A percentile compares a stretch with the other conserved stretches of the same genome.
Conservation (phyloP, 2,888 invertebrate species). For the Caenorhabditis afra region DNA sequence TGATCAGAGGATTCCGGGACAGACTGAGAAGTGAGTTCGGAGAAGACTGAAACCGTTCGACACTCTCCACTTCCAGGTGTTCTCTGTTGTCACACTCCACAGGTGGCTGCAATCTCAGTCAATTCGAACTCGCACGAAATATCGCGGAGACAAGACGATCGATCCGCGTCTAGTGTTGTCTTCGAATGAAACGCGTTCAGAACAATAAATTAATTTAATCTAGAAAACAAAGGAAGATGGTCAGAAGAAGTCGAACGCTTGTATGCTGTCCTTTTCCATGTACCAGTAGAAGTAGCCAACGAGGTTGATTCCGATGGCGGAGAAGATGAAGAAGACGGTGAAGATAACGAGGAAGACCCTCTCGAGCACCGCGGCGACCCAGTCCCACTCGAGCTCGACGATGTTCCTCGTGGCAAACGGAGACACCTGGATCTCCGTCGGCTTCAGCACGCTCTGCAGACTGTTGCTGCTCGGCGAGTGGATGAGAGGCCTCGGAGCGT, state of each 20-base stretch:
- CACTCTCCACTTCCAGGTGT: background rate
- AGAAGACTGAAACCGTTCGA: background rate
- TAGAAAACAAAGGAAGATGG: background rate
- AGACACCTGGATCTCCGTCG: constrained; percentile 52
- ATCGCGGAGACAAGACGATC: background rate
- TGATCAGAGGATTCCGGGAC: background rate
- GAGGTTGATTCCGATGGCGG: constrained; percentile 58
- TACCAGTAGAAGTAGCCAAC: constrained; percentile 58
- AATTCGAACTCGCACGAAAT: background rate
- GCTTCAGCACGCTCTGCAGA: constrained; percentile 41
- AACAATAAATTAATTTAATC: constrained; percentile 11
- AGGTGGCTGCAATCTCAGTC: background rate
- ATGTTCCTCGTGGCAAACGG: constrained; percentile 53
- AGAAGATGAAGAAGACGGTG: constrained; percentile 48
- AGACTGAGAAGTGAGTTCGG: background rate
- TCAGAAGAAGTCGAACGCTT: constrained; percentile 33
- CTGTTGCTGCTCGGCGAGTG: constrained; percentile 37
- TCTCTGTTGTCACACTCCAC: background rate
- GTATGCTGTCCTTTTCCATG: constrained; percentile 42
- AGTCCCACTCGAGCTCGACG: constrained; percentile 60
- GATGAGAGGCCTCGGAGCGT: constrained; percentile 17
- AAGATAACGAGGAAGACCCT: constrained; percentile 50
- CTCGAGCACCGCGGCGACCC: constrained; percentile 60
- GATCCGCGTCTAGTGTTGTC: constrained; percentile 14
- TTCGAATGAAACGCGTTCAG: background rate